Percentiles rank a stretch among this genome's conserved stretches.
Evolutionary conservation across 2,888 invertebrate species (phyloP).

Genomic region (Morpho helenor): DNA sequence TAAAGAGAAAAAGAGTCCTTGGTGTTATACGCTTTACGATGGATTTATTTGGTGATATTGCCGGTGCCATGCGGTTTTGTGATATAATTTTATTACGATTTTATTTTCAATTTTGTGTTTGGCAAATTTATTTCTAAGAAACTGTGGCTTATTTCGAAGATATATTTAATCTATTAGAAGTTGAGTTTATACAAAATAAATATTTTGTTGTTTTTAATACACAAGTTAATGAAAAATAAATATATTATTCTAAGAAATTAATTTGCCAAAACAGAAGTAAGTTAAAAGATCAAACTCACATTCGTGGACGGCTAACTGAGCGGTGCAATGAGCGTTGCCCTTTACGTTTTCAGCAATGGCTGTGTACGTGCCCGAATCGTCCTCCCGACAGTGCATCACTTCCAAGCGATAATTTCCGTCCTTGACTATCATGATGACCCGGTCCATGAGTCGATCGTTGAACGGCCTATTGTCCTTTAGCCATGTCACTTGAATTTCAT

Average conservation of each 20-base stretch:
- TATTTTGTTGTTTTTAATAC: too few species aligned
- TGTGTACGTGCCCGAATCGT: slow-evolving; percentile 94
- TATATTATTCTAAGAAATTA: slow-evolving; percentile 4
- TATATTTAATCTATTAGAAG: too few species aligned
- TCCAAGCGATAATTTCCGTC: slow-evolving; percentile 83
- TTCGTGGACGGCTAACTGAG: slow-evolving; percentile 91
- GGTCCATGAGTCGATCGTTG: slow-evolving; percentile 86
- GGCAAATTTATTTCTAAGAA: slow-evolving; percentile 8
- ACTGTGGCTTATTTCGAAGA: too few species aligned
- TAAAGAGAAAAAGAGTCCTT: slow-evolving; percentile 39
- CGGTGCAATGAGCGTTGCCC: slow-evolving; percentile 91
- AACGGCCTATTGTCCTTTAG: slow-evolving; percentile 92
- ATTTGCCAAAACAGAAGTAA: neutral
- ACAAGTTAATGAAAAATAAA: neutral
- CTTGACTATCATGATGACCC: slow-evolving; percentile 81
- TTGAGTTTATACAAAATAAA: too few species aligned
- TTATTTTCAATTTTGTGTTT: slow-evolving; percentile 18
- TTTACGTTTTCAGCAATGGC: slow-evolving; percentile 90
- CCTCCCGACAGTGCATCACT: slow-evolving; percentile 85
- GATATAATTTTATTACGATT: slow-evolving; percentile 7
- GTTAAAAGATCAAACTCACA: slow-evolving; percentile 76
- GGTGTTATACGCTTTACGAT: slow-evolving; percentile 70
- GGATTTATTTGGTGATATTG: slow-evolving; percentile 64
- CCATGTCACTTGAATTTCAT: slow-evolving; percentile 86
- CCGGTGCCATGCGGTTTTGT: slow-evolving; percentile 48